Conservation (phyloP, 1,140 invertebrate species). For the Oryctes rhinoceros region DNA sequence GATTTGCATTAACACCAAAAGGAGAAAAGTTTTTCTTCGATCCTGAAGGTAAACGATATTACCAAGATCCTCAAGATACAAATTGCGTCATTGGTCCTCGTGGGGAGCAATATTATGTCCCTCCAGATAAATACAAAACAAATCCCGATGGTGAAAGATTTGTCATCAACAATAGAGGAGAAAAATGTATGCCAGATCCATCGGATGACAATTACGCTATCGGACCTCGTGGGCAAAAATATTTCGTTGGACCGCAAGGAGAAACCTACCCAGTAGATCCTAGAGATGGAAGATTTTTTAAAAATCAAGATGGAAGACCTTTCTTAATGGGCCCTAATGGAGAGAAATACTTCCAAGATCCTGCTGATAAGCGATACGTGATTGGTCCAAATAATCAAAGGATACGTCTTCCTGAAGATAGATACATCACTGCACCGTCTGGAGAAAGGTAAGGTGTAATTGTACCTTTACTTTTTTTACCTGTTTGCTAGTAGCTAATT, state of each 20-base stretch:
- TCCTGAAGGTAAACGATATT: slow-evolving; percentile 23
- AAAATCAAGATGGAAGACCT: not conserved
- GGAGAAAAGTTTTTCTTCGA: slow-evolving; percentile 26
- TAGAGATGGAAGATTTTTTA: slow-evolving; percentile 15
- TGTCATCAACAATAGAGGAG: not conserved
- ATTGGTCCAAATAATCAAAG: slow-evolving; percentile 27
- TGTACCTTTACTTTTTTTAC: too few species aligned
- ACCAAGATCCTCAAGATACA: not conserved
- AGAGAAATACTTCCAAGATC: slow-evolving; percentile 32
- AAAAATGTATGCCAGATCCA: slow-evolving; percentile 12
- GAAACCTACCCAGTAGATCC: slow-evolving; percentile 14
- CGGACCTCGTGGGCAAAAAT: not conserved
- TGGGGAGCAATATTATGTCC: slow-evolving; percentile 26
- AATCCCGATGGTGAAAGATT: slow-evolving; percentile 16
- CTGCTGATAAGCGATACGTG: not conserved
- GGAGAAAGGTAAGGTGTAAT: slow-evolving; percentile 21
- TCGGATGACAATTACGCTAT: slow-evolving; percentile 28
- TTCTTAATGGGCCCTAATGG: slow-evolving; percentile 31
- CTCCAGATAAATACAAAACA: slow-evolving; percentile 31
- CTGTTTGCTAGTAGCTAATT: too few species aligned
- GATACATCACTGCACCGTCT: not conserved
- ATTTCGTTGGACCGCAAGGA: slow-evolving; percentile 17
- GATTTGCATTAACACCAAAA: slow-evolving; percentile 20
- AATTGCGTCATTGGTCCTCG: slow-evolving; percentile 19
- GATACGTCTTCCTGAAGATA: slow-evolving; percentile 18